phyloP scores from a whole-genome alignment of 92 coral and sea anemone species.

The Blastomussa wellsi region DNA sequence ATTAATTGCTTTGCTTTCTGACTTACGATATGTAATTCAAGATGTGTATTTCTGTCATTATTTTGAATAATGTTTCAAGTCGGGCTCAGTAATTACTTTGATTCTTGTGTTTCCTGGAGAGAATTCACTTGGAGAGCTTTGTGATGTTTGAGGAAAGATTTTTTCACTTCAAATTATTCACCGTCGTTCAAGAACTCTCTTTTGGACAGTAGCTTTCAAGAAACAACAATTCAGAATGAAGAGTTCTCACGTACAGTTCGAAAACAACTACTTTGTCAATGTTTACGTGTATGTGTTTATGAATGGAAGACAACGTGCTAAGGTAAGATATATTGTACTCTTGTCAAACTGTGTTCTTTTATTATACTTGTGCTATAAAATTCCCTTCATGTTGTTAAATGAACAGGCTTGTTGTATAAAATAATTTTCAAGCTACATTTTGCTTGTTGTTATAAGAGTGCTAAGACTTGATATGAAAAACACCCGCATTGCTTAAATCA shows the following conservation, averaged over 20 bases:
- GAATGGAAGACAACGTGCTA: constrained; percentile 51
- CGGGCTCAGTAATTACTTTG: constrained; percentile 11
- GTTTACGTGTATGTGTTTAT: constrained; percentile 74
- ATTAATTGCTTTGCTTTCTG: not conserved
- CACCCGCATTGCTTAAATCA: not conserved
- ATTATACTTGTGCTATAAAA: not conserved
- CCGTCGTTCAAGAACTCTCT: not conserved
- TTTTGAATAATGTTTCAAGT: not conserved
- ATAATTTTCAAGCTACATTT: not conserved
- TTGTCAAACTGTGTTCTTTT: constrained; percentile 33
- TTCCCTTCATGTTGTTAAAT: constrained; percentile 4
- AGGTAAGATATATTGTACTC: constrained; percentile 20
- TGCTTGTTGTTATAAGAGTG: not conserved
- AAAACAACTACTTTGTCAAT: constrained; percentile 78
- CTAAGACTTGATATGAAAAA: not conserved
- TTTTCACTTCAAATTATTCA: not conserved
- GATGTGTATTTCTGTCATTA: constrained; percentile 16
- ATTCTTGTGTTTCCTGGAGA: constrained; percentile 11
- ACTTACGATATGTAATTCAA: not conserved
- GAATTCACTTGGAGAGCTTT: constrained; percentile 13
- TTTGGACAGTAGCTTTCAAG: not conserved
- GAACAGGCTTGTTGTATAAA: not conserved
- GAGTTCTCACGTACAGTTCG: constrained; percentile 39
- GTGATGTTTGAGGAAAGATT: constrained; percentile 19
- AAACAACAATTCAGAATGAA: constrained; percentile 24